Base-by-base conservation (phyloP, 2,113 vertebrate species). In the Pelvicachromis taeniatus region DNA sequence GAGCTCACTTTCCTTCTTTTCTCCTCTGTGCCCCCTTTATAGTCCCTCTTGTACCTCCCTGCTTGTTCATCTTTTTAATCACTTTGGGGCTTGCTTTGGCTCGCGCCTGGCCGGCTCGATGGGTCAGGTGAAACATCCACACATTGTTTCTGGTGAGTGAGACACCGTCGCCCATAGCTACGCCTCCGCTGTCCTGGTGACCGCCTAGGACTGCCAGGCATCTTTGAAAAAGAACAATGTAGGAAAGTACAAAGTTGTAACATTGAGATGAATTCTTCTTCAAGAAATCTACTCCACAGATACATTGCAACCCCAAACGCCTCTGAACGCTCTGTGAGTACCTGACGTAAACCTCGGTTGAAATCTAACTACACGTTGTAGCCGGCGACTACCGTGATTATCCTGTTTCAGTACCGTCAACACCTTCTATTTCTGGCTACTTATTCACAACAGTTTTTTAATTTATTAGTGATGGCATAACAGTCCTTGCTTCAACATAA, bases 71-170 rank as follows among this genome's bases (percentile, higher is more conserved):
- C 13, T 80, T 33, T 52, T 78, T 54, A 13, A 54, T 48, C 14
- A 17, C 61, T 56, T 82, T 26, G 85, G 11, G 83, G 79, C 26
- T 88, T 59, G 52, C 35, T 78, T 73, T 42, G 12, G 23, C 16
- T 45, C 5, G 6, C 53, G 1, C 45, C 91, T 1, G 42, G 16
- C 77, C 78, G 84, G 86, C 89, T 93, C 16, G 83, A 87, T 8
- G 96, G 95, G 8, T 96, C 96, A 13, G 96, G 95, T n/a, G 96
- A 96, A 61, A 94, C 82, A 42, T 97, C 96, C 63, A 95, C 92
- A 23, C 94, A 95, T 1, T 92, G 90, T 65, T 33, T 94, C 93
- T 96, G 96, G 84, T 96, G 92, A 33, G 45, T 87, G 70, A 96
- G 92, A 77, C 89, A 77, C 26, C 93, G 91, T 14, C 95, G 90